phyloP scores from a whole-genome alignment of 1,140 invertebrate genomes.

The Pseudomyrmex gracilis region DNA sequence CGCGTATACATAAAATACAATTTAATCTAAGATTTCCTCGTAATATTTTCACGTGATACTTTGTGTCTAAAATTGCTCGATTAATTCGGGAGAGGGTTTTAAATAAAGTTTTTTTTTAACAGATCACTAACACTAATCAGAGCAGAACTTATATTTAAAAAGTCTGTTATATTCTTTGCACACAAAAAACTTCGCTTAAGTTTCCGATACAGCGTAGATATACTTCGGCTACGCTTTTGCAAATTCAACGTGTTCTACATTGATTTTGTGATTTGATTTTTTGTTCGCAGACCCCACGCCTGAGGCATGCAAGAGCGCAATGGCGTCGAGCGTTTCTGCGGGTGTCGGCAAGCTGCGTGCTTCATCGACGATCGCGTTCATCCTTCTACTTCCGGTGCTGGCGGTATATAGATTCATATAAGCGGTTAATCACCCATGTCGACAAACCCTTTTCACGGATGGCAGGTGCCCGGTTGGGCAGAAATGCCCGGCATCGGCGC shows the following conservation, averaged over 20 bases:
- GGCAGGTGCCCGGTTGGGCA: constrained; percentile 52
- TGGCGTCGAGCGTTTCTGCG: constrained; percentile 86
- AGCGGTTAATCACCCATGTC: constrained; percentile 49
- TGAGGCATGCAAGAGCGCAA: constrained; percentile 87
- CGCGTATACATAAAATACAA: too few species aligned
- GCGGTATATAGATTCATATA: constrained; percentile 75
- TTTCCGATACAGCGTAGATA: too few species aligned
- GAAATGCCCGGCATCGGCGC: constrained; percentile 12
- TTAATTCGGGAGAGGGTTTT: too few species aligned
- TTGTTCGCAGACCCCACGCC: constrained; percentile 85
- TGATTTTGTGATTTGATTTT: not conserved
- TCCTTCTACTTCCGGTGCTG: constrained; percentile 69
- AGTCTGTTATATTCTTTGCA: too few species aligned
- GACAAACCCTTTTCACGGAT: constrained; percentile 59
- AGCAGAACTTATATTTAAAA: too few species aligned
- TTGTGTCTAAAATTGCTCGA: too few species aligned
- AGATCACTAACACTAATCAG: too few species aligned
- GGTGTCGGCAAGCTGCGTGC: constrained; percentile 72
- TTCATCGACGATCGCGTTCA: constrained; percentile 44
- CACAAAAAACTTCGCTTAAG: too few species aligned
- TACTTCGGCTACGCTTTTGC: too few species aligned
- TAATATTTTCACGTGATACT: too few species aligned
- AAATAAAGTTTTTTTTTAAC: too few species aligned
- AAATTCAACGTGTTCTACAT: not conserved
- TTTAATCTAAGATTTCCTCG: too few species aligned